phyloP scores from a whole-genome alignment of 2,113 vertebrate genomes.

The Myrmophylax atrothorax region DNA sequence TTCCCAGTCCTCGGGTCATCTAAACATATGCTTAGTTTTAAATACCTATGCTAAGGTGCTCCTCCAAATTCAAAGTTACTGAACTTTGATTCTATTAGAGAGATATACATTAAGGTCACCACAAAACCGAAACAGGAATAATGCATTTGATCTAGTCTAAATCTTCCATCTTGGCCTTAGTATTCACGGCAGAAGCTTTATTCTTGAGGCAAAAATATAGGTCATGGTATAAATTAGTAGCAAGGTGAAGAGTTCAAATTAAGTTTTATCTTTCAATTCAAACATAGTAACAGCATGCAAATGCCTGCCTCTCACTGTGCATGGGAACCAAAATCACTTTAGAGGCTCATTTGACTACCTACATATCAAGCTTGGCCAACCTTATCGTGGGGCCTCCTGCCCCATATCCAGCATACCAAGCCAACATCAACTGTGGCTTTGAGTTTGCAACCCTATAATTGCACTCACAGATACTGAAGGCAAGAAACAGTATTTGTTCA shows the following conservation, averaged over 20 bases:
- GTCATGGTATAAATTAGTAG: neutral
- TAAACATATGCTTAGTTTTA: neutral
- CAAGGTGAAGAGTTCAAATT: conserved; percentile 45
- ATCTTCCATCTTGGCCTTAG: neutral
- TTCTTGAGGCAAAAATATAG: neutral
- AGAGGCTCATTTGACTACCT: conserved; percentile 32
- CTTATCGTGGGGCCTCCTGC: neutral
- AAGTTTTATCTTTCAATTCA: conserved; percentile 15
- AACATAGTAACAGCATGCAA: conserved; percentile 1
- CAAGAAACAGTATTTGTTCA: neutral
- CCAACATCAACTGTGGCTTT: neutral
- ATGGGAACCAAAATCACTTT: conserved; percentile 19
- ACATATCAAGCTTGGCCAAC: neutral
- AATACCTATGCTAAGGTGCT: neutral
- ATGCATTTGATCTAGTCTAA: neutral
- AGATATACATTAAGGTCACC: neutral
- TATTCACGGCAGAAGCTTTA: neutral
- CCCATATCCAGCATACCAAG: neutral
- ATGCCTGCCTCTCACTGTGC: neutral
- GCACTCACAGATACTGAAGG: neutral
- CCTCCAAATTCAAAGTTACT: conserved; percentile 3
- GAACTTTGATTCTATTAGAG: neutral
- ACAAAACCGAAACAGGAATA: neutral
- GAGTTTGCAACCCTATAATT: neutral
- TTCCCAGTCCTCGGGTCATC: neutral